Base-by-base conservation (phyloP, 1,140 invertebrate genomes). In the Venturia canescens region DNA sequence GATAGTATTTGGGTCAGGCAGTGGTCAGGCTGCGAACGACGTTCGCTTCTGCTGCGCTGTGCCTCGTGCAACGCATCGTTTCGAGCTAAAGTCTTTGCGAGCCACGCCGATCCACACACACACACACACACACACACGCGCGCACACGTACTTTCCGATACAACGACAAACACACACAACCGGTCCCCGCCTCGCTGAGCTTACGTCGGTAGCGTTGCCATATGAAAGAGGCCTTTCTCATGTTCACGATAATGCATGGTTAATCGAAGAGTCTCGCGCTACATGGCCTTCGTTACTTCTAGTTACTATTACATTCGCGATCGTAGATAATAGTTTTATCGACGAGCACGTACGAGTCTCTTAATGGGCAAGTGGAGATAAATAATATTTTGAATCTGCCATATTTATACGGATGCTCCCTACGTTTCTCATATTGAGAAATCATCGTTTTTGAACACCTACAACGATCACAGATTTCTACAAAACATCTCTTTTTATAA, bases 1-100 rank as follows among this genome's bases (percentile, higher is more conserved):
- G 50, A 27, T 66, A 77, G 57, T 77, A 77, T 77, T 77, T 77
- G 75, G 75, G 75, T 77, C 75, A 77, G 53, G 3, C 57, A 66
- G 75, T 77, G 75, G 75, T 77, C 75, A 77, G 75, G 13, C 57
- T 44, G 75, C 23, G 27, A 44, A 15, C 71, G 3, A 53, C 48
- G 23, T 6, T 23, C 23, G 70, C 38, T 48, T 18, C 71, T 74
- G 71, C 23, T 57, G 23, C 48, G 26, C 38, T n/a, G 31, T 57
- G 53, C 74, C 74, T 50, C 38, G 38, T 69, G 66, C 66, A 69
- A 69, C 66, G 27, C 66, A 69, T 69, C 66, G 66, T 69, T 69
- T 34, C 74, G 53, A 34, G 27, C 74, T 16, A 77, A 34, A 60
- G 75, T 15, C 50, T 76, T 27, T 53, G 27, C 50, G 53, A 29